Base-by-base conservation (phyloP, 2,888 invertebrate genomes). In the Harpagoxenus sublaevis region DNA sequence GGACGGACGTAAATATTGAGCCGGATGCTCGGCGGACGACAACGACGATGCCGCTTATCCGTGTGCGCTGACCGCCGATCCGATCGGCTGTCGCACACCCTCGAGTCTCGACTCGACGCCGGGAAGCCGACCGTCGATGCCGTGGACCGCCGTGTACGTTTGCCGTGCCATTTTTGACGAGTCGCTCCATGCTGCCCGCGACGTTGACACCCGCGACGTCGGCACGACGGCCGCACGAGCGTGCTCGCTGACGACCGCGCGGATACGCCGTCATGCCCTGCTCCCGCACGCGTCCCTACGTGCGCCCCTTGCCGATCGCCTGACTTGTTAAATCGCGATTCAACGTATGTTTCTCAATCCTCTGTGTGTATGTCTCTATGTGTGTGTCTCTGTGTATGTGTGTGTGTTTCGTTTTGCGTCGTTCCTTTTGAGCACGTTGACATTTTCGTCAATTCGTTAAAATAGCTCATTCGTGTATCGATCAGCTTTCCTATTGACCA, bases 1-100 rank as follows among this genome's bases (percentile, higher is more conserved):
- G 90, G 90, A 87, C 89, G 88, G 86, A 92, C 89, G 91, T 92
- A 92, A 92, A 93, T 92, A 92, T 89, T 91, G 88, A 89, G 84
- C 88, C 79, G 84, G 89, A 74, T 78, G 84, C 84, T 81, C 70
- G 63, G 63, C 28, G 78, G 75, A 62, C 39, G 65, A 39, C 63
- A 75, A 62, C 39, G 65, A 39, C 63, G 82, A 75, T 90, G 89
- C 85, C 90, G 88, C 71, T 75, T 68, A 87, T 85, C 39, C 65
- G 23, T 70, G 62, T 70, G 62, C 51, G n/a, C 23, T 65, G 60
- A 75, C 42, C 28, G 55, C 45, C 70, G 65, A 57, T 9, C 35
- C 53, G 35, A 81, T 75, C 79, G 68, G 60, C 57, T 39, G 28
- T 39, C 51, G 51, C 35, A 57, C 71, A 9, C n/a, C 9, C 48